A percentile compares a stretch with the other conserved stretches of the same genome.
These are phyloP conservation scores for Ciconia stormi DNA, from an alignment of 2,113 vertebrate species.

Conservation along the genomic window DNA sequence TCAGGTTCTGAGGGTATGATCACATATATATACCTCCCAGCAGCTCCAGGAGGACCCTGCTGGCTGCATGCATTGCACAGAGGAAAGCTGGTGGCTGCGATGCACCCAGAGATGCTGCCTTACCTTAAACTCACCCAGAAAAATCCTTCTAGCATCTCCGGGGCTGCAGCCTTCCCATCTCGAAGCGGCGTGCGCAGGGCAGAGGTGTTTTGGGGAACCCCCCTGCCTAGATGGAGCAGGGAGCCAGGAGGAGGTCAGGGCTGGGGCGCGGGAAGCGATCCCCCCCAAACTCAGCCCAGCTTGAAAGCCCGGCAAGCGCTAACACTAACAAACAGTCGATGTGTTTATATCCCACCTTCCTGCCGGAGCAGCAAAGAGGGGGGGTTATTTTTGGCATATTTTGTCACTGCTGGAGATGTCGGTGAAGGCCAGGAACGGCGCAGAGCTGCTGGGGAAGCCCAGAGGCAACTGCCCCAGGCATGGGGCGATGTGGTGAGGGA, in stretches of 20 bases:
- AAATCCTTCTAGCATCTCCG: not conserved
- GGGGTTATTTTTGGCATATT: not conserved
- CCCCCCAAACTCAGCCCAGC: not conserved
- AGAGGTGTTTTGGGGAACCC: not conserved
- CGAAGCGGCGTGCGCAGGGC: fast-evolving
- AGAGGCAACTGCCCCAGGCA: not conserved
- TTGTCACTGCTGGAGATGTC: not conserved
- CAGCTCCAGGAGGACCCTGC: not conserved
- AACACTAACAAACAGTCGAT: not conserved
- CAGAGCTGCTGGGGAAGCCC: not conserved
- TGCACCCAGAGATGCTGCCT: not conserved
- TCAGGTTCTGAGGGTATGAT: not conserved
- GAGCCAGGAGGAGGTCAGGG: not conserved
- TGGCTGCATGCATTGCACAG: not conserved
- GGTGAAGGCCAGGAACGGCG: not conserved
- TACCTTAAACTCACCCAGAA: not conserved
- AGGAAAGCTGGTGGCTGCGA: not conserved
- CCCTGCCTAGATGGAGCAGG: not conserved
- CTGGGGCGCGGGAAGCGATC: not conserved
- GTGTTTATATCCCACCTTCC: constrained; percentile 54
- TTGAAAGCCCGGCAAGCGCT: not conserved
- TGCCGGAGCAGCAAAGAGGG: not conserved
- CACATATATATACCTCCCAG: not conserved
- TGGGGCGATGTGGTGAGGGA: not conserved
- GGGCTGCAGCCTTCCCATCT: not conserved